Conservation (phyloP, 2,113 vertebrate genomes). For the Hydrochoerus hydrochaeris region DNA sequence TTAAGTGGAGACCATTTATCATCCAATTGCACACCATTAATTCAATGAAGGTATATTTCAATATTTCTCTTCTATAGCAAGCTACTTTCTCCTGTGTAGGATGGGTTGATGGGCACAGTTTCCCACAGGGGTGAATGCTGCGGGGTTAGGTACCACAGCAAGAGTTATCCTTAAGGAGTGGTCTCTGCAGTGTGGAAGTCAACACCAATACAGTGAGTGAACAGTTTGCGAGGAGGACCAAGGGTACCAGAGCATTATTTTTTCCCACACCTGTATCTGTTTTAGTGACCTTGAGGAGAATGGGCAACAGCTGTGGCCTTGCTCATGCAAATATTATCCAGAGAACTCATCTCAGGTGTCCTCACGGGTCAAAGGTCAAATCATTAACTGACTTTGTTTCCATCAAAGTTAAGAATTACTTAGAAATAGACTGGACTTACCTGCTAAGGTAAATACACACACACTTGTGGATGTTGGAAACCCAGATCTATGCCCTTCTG, state of each 20-base stretch:
- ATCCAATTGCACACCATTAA: neutral
- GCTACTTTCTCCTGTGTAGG: neutral
- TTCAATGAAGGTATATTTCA: neutral
- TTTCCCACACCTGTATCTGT: neutral
- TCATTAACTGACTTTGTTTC: constrained; percentile 6
- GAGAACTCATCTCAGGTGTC: neutral
- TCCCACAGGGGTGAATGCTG: neutral
- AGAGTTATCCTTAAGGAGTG: neutral
- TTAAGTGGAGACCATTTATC: neutral
- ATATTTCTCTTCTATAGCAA: neutral
- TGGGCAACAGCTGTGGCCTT: neutral
- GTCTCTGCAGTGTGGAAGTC: neutral
- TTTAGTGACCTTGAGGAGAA: neutral
- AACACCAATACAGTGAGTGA: neutral
- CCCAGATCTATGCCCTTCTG: neutral
- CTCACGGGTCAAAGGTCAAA: neutral
- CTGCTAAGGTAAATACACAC: neutral
- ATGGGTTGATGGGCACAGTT: neutral
- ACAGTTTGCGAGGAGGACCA: neutral
- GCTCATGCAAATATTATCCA: neutral
- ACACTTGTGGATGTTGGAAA: neutral
- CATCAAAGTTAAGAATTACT: neutral
- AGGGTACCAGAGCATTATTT: neutral
- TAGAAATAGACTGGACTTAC: neutral
- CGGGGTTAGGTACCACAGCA: neutral